phyloP scores from a whole-genome alignment of 2,113 vertebrate genomes.

The Triplophysa dalaica region DNA sequence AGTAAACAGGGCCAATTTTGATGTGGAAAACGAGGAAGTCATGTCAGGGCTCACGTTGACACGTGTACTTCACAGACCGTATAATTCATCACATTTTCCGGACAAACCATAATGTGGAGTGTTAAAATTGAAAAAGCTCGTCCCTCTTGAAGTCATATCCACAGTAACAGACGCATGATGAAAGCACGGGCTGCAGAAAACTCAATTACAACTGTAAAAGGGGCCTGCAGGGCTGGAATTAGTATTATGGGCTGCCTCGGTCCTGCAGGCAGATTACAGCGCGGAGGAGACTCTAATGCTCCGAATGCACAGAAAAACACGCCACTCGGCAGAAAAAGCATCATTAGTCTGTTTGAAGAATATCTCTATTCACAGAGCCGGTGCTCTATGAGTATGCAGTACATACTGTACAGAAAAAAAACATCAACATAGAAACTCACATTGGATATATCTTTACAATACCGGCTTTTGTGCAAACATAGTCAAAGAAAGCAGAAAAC shows the following conservation, averaged over 20 bases:
- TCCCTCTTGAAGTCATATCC: conserved; percentile 19
- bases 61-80: too few relatives aligned
- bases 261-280: conserved; percentile 19
- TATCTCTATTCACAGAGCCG: background rate
- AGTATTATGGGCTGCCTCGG: background rate
- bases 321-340: background rate
- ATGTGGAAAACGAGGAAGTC: background rate
- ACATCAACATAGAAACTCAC: background rate
- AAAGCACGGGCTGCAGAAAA: conserved; percentile 9
- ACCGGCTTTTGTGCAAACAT: too few relatives aligned
- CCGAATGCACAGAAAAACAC: background rate
- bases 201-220: conserved; percentile 9
- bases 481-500: background rate
- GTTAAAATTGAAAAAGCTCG: background rate
- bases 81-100: background rate
- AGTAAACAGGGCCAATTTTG: too few relatives aligned
- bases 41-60: background rate
- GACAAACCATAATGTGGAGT: background rate
- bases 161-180: background rate
- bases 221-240: background rate
- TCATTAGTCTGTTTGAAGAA: conserved; percentile 29
- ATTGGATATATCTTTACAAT: background rate
- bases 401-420: background rate
- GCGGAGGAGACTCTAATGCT: conserved; percentile 12
- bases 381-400: background rate